phyloP scores from a whole-genome alignment of 1,140 invertebrate species.

The Maniola jurtina region DNA sequence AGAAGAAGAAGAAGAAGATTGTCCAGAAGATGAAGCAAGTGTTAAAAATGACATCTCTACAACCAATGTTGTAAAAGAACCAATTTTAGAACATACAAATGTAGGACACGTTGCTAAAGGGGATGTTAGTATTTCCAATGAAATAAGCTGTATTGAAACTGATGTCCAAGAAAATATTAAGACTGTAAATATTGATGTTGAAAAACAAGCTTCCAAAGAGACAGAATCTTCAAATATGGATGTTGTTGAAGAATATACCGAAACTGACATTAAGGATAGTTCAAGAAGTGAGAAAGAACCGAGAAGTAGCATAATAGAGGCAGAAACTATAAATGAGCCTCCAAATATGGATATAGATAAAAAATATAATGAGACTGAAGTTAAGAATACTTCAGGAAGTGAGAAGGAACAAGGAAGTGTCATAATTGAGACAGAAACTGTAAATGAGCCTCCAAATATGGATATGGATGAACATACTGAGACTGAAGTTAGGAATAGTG shows the following conservation, averaged over 20 bases:
- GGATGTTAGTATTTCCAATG: background rate
- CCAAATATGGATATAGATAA: background rate
- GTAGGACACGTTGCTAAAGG: background rate
- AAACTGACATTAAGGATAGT: no score
- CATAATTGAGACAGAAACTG: background rate
- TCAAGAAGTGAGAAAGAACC: no score
- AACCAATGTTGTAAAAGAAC: background rate
- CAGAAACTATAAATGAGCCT: background rate
- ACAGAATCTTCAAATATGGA: background rate
- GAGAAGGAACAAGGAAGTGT: background rate
- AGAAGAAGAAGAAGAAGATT: slow-evolving; percentile 63
- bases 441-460: background rate
- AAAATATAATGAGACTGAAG: background rate
- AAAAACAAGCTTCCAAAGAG: background rate
- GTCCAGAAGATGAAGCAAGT: background rate
- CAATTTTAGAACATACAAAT: background rate
- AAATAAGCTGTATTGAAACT: slow-evolving; percentile 1
- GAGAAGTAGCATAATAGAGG: no score
- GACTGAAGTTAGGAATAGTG: no score
- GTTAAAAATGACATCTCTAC: background rate
- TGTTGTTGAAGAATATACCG: no score
- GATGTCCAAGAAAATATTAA: background rate
- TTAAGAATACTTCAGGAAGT: background rate
- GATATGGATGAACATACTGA: no score
- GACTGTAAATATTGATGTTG: background rate